These are phyloP conservation scores for Pimephales promelas DNA, from an alignment of 2,113 vertebrate species.

Conservation along the genomic window DNA sequence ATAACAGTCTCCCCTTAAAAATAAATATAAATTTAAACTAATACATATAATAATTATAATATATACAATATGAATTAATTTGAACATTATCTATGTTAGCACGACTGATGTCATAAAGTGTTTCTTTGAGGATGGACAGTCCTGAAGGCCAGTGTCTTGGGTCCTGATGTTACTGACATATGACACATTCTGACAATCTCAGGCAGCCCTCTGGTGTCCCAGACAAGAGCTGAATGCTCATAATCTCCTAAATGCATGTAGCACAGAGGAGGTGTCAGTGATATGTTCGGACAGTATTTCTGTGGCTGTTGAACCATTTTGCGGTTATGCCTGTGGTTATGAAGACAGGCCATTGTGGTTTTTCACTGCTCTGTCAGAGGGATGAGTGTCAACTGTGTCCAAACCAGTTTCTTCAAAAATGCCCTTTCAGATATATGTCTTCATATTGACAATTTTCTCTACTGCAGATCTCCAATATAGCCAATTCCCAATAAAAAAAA, in stretches of 20 bases:
- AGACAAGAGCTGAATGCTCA: conserved; percentile 22
- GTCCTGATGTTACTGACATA: conserved; percentile 22
- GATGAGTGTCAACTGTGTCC: conserved; percentile 27
- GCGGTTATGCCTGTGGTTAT: conserved; percentile 23
- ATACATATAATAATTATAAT: background rate
- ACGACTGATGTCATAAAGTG: background rate
- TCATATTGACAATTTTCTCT: background rate
- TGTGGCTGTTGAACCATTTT: background rate
- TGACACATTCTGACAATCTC: conserved; percentile 37
- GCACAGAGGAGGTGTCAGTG: conserved; percentile 30
- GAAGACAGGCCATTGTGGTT: background rate
- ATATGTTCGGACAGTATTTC: conserved; percentile 15
- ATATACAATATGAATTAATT: background rate
- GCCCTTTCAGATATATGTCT: conserved; percentile 9
- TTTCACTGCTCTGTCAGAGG: conserved; percentile 2
- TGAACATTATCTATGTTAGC: background rate
- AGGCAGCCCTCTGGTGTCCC: conserved; percentile 46
- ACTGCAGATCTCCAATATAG: background rate
- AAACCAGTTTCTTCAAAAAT: conserved; percentile 15
- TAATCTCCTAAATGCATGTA: conserved; percentile 45
- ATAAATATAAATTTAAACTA: too few relatives aligned
- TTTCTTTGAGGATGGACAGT: background rate
- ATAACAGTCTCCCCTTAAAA: too few relatives aligned
- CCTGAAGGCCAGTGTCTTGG: conserved; percentile 2
- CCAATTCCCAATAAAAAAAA: background rate